Evolutionary conservation across 2,888 invertebrate species (phyloP), one percentile per base, ranked within the genome.

Genomic region (Podabrus alpinus): DNA sequence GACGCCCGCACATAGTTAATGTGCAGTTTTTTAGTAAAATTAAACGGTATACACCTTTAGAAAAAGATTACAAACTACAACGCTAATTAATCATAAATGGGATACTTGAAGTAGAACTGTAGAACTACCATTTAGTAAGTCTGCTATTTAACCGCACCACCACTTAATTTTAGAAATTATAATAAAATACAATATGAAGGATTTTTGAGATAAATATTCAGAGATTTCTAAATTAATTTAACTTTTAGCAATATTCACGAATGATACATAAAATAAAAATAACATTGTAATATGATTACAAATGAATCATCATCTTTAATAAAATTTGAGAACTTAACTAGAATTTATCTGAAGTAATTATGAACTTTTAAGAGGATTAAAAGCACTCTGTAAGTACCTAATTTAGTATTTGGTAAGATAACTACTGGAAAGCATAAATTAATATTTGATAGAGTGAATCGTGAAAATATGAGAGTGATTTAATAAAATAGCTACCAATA

Each of bases 301-400:
- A 45, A 45, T 45, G 45, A 45, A 45, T 45, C 45, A 45, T 45
- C 45, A n/a, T 45, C 45, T 45, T 45, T n/a, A 45, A 45, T 45
- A 45, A 45, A 45, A 71, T 62, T 62, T 61, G 71, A 71, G 61
- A 62, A 29, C 64, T 71, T 71, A 64, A 21, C 45, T 19, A 21
- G 21, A 64, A 64, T 64, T 64, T 64, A 64, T 21, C n/a, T 64
- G n/a, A 64, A 64, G 62, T 64, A 64, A 64, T 64, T 64, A 64
- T 64, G 68, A 66, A 68, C 67, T 70, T 74, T 74, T 71, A 67
- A 74, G 68, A 66, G 69, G 73, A 59, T 73, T 69, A 69, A 69
- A 69, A 60, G 67, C 15, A 45, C 59, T 69, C 29, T 45, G 45
- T 73, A 66, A 69, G 62, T 59, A 19, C 66, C 66, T 62, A 59